Conservation (phyloP, 2,888 invertebrate genomes). For the Eupithecia abbreviata region DNA sequence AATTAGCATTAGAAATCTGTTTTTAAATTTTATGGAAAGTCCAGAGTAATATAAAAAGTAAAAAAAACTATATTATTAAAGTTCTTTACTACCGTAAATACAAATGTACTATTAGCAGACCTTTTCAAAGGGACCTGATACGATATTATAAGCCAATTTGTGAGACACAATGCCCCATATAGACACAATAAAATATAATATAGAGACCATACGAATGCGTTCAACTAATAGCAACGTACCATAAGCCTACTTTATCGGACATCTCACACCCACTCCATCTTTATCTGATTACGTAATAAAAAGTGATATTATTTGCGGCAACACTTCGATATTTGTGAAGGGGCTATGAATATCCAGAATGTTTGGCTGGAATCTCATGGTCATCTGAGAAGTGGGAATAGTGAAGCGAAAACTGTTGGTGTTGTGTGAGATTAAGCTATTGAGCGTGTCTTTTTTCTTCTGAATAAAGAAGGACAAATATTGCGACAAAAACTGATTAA, state of each 20-base stretch:
- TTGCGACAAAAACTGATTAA: neutral
- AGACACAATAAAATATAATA: neutral
- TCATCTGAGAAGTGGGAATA: neutral
- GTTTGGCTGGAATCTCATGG: slow-evolving; percentile 11
- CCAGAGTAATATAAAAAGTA: neutral
- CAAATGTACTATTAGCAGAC: neutral
- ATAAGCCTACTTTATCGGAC: slow-evolving; percentile 21
- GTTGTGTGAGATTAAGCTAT: neutral
- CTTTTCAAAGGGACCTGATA: neutral
- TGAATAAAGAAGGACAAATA: neutral
- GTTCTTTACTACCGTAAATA: neutral
- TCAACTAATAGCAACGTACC: slow-evolving; percentile 10
- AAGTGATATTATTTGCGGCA: slow-evolving; percentile 19
- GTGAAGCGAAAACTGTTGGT: neutral
- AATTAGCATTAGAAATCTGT: neutral
- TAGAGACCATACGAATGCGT: neutral
- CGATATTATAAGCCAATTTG: neutral
- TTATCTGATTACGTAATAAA: slow-evolving; percentile 30
- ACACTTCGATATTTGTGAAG: slow-evolving; percentile 18
- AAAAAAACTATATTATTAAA: neutral
- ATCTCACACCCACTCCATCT: slow-evolving; percentile 22
- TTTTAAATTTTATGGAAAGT: neutral
- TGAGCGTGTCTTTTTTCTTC: neutral
- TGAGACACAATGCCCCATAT: neutral
- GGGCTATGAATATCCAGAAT: slow-evolving; percentile 18